These are phyloP conservation scores for Anodontia alba DNA, from an alignment of 2,888 invertebrate genomes.

Conservation along the genomic window DNA sequence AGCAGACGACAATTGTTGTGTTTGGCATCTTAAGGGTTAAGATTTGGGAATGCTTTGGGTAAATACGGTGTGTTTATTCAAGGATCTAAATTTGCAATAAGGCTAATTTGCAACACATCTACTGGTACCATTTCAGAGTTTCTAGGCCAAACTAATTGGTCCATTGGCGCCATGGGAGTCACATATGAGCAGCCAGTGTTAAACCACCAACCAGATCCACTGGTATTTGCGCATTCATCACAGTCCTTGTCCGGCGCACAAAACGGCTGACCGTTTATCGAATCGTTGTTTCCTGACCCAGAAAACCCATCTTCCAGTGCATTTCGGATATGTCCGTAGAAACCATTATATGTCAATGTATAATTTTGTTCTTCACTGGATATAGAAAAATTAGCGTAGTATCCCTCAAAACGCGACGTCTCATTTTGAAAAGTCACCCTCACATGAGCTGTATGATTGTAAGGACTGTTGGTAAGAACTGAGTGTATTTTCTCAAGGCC, in stretches of 20 bases:
- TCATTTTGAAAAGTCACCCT: not conserved
- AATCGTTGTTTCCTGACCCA: not conserved
- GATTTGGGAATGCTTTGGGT: no score
- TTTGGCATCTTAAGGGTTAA: no score
- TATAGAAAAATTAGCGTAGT: not conserved
- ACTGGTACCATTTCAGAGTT: not conserved
- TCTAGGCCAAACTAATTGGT: not conserved
- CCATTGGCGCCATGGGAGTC: not conserved
- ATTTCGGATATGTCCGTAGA: not conserved
- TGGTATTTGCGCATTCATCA: not conserved
- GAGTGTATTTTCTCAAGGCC: not conserved
- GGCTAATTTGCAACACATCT: not conserved
- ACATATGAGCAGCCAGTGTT: not conserved
- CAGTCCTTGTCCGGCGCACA: not conserved
- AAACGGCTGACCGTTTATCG: not conserved
- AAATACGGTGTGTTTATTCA: no score
- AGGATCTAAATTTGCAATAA: not conserved
- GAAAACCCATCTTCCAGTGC: not conserved
- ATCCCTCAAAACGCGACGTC: not conserved
- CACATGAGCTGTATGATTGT: not conserved
- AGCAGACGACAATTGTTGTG: no score
- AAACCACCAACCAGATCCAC: slow-evolving; percentile 6
- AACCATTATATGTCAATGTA: not conserved
- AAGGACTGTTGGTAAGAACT: not conserved
- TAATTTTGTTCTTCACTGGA: not conserved